Evolutionary conservation across 2,113 vertebrate genomes (phyloP).

Genomic region (Ammodytes marinus): DNA sequence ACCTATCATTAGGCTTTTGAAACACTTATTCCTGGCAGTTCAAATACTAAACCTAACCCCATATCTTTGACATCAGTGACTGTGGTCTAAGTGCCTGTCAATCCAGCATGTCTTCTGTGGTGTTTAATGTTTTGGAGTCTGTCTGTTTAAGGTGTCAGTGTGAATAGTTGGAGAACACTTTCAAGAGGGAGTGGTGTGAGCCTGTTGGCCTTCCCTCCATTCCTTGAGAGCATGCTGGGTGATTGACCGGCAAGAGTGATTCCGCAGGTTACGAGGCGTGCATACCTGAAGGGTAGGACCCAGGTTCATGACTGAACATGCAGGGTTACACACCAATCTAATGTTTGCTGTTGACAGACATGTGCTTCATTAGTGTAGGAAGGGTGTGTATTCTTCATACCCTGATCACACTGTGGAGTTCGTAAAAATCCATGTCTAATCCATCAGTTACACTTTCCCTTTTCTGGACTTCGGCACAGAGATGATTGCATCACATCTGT

Average conservation of each 20-base stretch:
- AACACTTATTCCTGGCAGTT: slow-evolving; percentile 21
- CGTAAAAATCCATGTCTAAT: slow-evolving; percentile 40
- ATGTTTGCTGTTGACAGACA: slow-evolving; percentile 67
- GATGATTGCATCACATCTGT: slow-evolving; percentile 1
- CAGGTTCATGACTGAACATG: slow-evolving; percentile 63
- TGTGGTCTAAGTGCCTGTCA: slow-evolving; percentile 22
- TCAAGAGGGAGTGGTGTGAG: slow-evolving; percentile 24
- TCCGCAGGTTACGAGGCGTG: slow-evolving; percentile 41
- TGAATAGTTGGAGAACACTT: slow-evolving; percentile 35
- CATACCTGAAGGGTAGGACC: slow-evolving; percentile 47
- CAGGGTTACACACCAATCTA: slow-evolving; percentile 45
- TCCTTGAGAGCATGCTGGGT: slow-evolving; percentile 27
- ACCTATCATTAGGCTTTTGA: slow-evolving; percentile 8
- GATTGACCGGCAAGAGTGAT: slow-evolving; percentile 73
- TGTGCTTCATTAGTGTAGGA: slow-evolving; percentile 49
- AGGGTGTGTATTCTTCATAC: slow-evolving; percentile 43
- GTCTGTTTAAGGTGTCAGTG: slow-evolving; percentile 44
- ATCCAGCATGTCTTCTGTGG: slow-evolving; percentile 19
- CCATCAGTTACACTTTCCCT: slow-evolving; percentile 19
- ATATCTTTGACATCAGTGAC: slow-evolving; percentile 23
- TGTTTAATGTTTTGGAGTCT: slow-evolving; percentile 22
- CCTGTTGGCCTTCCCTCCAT: slow-evolving; percentile 15
- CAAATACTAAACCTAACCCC: slow-evolving; percentile 22
- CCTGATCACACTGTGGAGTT: slow-evolving; percentile 9
- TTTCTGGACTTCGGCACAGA: slow-evolving; percentile 6